Percentiles rank a stretch among this genome's conserved stretches.
Evolutionary conservation across 1,140 invertebrate species (phyloP).

Genomic region (Aphis craccivora): DNA sequence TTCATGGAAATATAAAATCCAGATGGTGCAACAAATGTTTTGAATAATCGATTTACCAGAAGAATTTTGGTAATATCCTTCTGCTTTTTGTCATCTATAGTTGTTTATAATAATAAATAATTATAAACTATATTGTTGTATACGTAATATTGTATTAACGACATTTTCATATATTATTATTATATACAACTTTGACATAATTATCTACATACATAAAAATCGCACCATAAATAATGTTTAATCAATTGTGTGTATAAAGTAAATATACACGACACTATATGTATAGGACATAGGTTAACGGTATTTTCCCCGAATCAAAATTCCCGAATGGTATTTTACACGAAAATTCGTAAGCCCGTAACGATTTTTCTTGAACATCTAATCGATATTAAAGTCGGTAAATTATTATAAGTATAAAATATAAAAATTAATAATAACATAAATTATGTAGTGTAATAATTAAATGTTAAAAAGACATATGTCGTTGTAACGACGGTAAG

Average conservation of each 20-base stretch:
- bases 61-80: not conserved
- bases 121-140: not conserved
- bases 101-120: constrained; percentile 18
- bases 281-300: too few relatives aligned
- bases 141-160: not conserved
- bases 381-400: too few relatives aligned
- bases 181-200: not conserved
- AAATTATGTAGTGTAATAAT: too few relatives aligned
- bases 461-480: too few relatives aligned
- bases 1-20: not conserved
- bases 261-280: not conserved
- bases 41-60: not conserved
- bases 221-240: not conserved
- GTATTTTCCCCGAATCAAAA: too few relatives aligned
- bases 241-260: not conserved
- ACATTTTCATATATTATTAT: not conserved
- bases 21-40: not conserved
- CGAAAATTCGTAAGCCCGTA: too few relatives aligned
- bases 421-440: too few relatives aligned
- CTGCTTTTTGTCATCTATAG: not conserved
- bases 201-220: not conserved
- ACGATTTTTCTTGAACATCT: too few relatives aligned
- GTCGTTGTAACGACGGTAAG: too few relatives aligned
- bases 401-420: too few relatives aligned
- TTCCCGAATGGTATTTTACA: too few relatives aligned